Percentiles rank a stretch among this genome's conserved stretches.
These are phyloP conservation scores for Mustelus asterias DNA, from an alignment of 2,113 vertebrate species.

Conservation along the genomic window DNA sequence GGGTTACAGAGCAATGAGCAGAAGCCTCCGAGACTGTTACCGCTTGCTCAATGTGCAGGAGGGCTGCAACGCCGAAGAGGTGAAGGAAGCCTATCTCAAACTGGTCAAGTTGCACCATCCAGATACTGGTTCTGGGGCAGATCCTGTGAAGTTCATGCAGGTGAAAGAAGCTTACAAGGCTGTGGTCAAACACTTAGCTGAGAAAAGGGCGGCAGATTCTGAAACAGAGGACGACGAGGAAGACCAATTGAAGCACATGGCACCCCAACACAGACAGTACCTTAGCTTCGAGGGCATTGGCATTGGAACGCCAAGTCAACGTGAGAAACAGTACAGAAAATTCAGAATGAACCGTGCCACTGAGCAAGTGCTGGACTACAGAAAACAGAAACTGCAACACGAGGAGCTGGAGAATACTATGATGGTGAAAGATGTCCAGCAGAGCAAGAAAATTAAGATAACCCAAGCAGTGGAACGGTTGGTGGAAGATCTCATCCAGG, in stretches of 20 bases:
- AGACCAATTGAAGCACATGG: slow-evolving; percentile 53
- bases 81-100: slow-evolving; percentile 69
- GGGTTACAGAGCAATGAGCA: slow-evolving; percentile 42
- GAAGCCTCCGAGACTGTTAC: slow-evolving; percentile 52
- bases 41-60: slow-evolving; percentile 58
- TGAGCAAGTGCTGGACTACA: slow-evolving; percentile 77
- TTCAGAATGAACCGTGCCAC: slow-evolving; percentile 75
- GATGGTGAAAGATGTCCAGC: slow-evolving; percentile 62
- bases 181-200: slow-evolving; percentile 60
- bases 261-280: slow-evolving; percentile 82
- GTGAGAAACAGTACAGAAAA: slow-evolving; percentile 82
- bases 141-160: slow-evolving; percentile 63
- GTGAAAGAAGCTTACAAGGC: slow-evolving; percentile 79
- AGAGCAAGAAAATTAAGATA: slow-evolving; percentile 78
- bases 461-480: slow-evolving; percentile 87
- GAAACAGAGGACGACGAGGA: slow-evolving; percentile 58
- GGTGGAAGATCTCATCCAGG: slow-evolving; percentile 94
- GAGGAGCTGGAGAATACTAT: slow-evolving; percentile 54
- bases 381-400: slow-evolving; percentile 64
- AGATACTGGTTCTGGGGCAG: slow-evolving; percentile 69
- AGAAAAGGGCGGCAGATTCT: slow-evolving; percentile 41
- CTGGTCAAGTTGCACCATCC: slow-evolving; percentile 88
- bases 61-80: slow-evolving; percentile 59
- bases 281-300: slow-evolving; percentile 85
- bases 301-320: slow-evolving; percentile 79